Base-by-base conservation (phyloP, 2,797 vertebrate genomes). In the Trachops cirrhosus region DNA sequence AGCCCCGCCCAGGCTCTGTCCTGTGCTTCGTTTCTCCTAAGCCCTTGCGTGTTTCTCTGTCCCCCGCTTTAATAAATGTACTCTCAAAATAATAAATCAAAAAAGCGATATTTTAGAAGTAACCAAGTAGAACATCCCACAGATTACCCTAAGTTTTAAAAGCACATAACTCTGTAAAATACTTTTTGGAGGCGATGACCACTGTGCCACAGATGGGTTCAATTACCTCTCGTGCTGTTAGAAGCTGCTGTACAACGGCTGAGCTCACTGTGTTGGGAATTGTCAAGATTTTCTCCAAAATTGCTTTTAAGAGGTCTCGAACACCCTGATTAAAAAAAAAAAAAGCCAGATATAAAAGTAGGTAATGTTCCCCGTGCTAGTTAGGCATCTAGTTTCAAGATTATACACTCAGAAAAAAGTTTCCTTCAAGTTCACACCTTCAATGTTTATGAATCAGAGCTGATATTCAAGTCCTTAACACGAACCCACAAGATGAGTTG, bases 231-330 rank as follows among this genome's bases (percentile, higher is more conserved):
- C 99, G 99, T 46, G 99, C 99, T 92, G 99, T 99, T 84, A 99
- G 98, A 97, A 99, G 99, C 96, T 99, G 99, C 91, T 99, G 99
- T 57, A 99, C 99, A 93, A 99, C 99, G 93, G 99, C 99, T 79
- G 99, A 99, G 98, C 99, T 99, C 97, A 99, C 99, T 9, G 99
- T 99, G 95, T 98, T 99, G 0, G 99, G 99, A 97, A 99, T 99
- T 80, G 99, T 99, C 97, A 99, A 98, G 93, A 99, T 99, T 98
- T 99, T 99, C 98, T 99, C 99, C 97, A 99, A 97, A 89, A 99
- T 98, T 29, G 99, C 98, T 98, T 99, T 99, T 97, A 99, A 98
- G 1, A 99, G 98, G 98, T 99, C 99, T 1, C 99, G 99, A 70
- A 99, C 99, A 62, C 99, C 99, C 99, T 99, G 96, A 92, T 86